These are phyloP conservation scores for Orchestes rusci DNA, from an alignment of 2,888 invertebrate species.

Conservation along the genomic window DNA sequence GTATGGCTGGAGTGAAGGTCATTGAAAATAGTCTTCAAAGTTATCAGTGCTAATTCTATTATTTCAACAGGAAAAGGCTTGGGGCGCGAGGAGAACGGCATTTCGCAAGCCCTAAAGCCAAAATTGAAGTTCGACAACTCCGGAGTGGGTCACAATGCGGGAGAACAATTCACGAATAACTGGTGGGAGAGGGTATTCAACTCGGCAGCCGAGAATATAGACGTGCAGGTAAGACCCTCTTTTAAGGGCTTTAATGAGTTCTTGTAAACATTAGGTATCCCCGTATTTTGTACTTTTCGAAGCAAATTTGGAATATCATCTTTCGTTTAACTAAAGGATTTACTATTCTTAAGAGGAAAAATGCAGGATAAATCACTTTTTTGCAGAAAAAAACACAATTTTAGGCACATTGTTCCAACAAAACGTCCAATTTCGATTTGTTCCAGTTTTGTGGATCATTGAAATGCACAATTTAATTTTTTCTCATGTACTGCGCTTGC, in stretches of 20 bases:
- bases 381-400: no score
- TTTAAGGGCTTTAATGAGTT: background rate
- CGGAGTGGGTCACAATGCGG: constrained; percentile 71
- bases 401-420: no score
- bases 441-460: no score
- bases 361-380: background rate
- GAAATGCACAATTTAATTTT: no score
- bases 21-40: background rate
- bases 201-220: constrained; percentile 62
- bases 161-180: constrained; percentile 68
- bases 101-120: constrained; percentile 67
- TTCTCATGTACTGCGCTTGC: no score
- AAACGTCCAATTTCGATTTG: no score
- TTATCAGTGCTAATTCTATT: background rate
- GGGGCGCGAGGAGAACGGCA: constrained; percentile 74
- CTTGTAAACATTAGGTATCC: no score
- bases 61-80: constrained; percentile 65
- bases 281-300: no score
- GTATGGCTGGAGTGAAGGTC: constrained; percentile 70
- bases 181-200: constrained; percentile 82
- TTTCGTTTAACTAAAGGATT: no score
- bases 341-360: background rate
- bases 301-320: no score
- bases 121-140: constrained; percentile 71
- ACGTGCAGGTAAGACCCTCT: constrained; percentile 44